Percentiles rank a stretch among this genome's conserved stretches.
Evolutionary conservation across 1,140 invertebrate genomes (phyloP).

Genomic region (Penaeus vannamei): DNA sequence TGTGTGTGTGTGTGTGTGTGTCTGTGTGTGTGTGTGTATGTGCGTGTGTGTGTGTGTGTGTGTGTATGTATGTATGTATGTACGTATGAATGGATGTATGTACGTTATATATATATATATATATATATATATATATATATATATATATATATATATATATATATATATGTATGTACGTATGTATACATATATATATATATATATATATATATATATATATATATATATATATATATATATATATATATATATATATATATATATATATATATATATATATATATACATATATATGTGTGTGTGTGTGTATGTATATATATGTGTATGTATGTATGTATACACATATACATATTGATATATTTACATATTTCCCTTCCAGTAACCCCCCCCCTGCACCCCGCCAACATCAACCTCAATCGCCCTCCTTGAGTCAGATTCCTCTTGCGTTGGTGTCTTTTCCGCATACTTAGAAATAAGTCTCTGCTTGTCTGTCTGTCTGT

Average conservation of each 20-base stretch:
- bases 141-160: slow-evolving; percentile 16
- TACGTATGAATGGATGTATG: background rate
- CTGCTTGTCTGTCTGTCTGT: too few relatives aligned
- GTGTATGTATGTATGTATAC: background rate
- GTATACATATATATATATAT: slow-evolving; percentile 9
- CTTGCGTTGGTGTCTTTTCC: too few relatives aligned
- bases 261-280: slow-evolving; percentile 16
- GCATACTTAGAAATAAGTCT: too few relatives aligned
- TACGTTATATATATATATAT: too few relatives aligned
- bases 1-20: background rate
- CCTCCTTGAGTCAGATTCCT: too few relatives aligned
- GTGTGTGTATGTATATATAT: slow-evolving; percentile 14
- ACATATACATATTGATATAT: too few relatives aligned
- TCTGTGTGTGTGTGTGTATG: background rate
- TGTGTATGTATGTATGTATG: background rate
- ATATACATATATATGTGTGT: slow-evolving; percentile 8
- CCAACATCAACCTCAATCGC: too few relatives aligned
- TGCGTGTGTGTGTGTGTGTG: background rate
- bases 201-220: slow-evolving; percentile 16
- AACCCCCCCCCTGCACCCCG: too few relatives aligned
- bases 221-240: slow-evolving; percentile 9
- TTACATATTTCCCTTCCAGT: too few relatives aligned
- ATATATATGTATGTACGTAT: slow-evolving; percentile 14
- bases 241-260: slow-evolving; percentile 16
- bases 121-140: slow-evolving; percentile 9